Evolutionary conservation across 1,140 invertebrate species (phyloP).

Genomic region (Macrocentrus cingulum): DNA sequence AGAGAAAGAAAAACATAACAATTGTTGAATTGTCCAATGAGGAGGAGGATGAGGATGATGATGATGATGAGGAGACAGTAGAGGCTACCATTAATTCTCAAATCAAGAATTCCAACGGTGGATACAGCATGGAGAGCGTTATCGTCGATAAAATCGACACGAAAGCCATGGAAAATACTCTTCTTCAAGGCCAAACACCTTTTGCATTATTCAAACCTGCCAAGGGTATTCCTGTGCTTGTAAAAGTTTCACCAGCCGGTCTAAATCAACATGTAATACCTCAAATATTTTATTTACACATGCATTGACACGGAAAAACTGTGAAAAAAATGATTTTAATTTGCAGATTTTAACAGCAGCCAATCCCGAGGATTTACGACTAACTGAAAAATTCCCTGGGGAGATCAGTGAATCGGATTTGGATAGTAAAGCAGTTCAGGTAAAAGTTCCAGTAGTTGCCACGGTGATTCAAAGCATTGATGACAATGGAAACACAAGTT

Average conservation of each 20-base stretch:
- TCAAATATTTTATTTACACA: no score
- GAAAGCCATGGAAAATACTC: conserved; percentile 61
- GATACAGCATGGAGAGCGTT: conserved; percentile 46
- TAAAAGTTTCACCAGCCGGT: conserved; percentile 60
- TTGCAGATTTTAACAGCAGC: conserved; percentile 57
- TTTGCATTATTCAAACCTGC: conserved; percentile 64
- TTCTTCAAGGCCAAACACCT: conserved; percentile 58
- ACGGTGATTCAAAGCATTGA: conserved; percentile 56
- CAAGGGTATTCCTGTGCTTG: conserved; percentile 64
- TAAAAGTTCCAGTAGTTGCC: conserved; percentile 61
- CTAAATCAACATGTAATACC: conserved; percentile 61
- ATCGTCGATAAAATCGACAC: conserved; percentile 64
- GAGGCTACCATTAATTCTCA: conserved; percentile 22
- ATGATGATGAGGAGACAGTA: conserved; percentile 6
- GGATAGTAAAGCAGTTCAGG: conserved; percentile 57
- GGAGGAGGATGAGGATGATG: conserved; percentile 30
- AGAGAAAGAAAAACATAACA: conserved; percentile 49
- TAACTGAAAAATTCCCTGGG: conserved; percentile 51
- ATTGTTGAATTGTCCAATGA: conserved; percentile 53
- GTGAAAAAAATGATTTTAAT: conserved; percentile 15
- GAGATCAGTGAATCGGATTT: conserved; percentile 32
- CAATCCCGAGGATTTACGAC: conserved; percentile 57
- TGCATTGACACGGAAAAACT: no score
- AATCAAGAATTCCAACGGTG: conserved; percentile 34
- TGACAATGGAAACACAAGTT: conserved; percentile 51